Percentiles rank a stretch among this genome's conserved stretches.
These are phyloP conservation scores for Corbicula japonica DNA, from an alignment of 2,888 invertebrate genomes.

Conservation along the genomic window DNA sequence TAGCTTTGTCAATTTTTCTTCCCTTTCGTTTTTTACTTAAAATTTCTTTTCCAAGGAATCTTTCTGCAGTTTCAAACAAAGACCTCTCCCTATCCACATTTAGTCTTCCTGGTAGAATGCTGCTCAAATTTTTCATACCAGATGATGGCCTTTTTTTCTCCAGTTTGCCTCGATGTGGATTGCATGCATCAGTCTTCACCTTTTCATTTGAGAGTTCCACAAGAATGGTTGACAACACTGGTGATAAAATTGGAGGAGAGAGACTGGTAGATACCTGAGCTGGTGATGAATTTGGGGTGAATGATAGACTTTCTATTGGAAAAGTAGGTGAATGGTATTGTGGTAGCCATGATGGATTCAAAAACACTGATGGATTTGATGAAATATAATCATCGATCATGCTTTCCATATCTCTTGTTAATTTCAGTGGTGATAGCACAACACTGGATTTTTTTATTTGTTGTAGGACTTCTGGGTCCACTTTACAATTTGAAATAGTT, in stretches of 20 bases:
- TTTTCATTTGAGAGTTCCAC: neutral
- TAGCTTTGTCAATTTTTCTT: neutral
- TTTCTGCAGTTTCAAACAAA: conserved; percentile 11
- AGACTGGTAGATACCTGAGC: neutral
- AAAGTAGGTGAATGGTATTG: neutral
- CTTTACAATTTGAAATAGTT: neutral
- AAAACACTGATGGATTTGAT: neutral
- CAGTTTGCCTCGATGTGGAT: neutral
- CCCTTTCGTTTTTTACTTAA: neutral
- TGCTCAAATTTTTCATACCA: neutral
- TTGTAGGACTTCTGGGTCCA: neutral
- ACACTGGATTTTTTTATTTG: neutral
- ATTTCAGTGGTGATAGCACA: neutral
- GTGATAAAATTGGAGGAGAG: conserved; percentile 8
- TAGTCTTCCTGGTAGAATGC: conserved; percentile 5
- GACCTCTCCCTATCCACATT: conserved; percentile 5
- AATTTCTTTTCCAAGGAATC: conserved; percentile 23
- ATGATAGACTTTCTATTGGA: neutral
- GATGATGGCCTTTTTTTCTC: neutral
- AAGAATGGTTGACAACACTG: neutral
- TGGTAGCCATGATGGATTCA: conserved; percentile 2
- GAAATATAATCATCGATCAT: conserved; percentile 14
- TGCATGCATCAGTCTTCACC: neutral
- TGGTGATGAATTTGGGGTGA: neutral
- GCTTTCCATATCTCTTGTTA: conserved; percentile 2